Evolutionary conservation across 2,888 invertebrate species (phyloP).

Genomic region (Myopa tessellatipennis): DNA sequence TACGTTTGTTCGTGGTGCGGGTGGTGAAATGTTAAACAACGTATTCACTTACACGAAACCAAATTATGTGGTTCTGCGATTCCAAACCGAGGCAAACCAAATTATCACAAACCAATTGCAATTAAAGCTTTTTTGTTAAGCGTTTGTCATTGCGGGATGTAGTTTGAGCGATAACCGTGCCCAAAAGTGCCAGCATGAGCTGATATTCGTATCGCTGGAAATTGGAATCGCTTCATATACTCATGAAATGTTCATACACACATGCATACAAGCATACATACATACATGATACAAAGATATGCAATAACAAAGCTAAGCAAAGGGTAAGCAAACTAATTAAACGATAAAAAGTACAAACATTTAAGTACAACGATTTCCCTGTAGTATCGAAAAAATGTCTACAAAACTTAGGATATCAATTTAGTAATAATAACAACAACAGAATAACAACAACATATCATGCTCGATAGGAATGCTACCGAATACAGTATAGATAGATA

Average conservation of each 20-base stretch:
- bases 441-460: slow-evolving; percentile 8
- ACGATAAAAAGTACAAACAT: slow-evolving; percentile 29
- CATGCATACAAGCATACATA: too few relatives aligned
- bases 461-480: slow-evolving; percentile 1
- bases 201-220: too few relatives aligned
- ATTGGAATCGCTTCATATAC: too few relatives aligned
- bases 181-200: slow-evolving; percentile 38
- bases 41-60: neutral
- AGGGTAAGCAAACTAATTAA: slow-evolving; percentile 37
- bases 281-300: too few relatives aligned
- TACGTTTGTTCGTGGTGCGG: too few relatives aligned
- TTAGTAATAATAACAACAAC: too few relatives aligned
- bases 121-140: slow-evolving; percentile 46
- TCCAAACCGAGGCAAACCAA: neutral
- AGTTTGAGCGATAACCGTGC: slow-evolving; percentile 30
- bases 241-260: neutral
- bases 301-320: slow-evolving; percentile 7
- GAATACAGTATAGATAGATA: neutral
- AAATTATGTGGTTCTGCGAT: slow-evolving; percentile 26
- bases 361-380: neutral
- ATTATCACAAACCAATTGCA: slow-evolving; percentile 43
- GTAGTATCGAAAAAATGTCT: neutral
- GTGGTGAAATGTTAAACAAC: too few relatives aligned
- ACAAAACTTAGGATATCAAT: neutral
- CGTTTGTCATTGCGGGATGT: slow-evolving; percentile 42